Percentiles rank a stretch among this genome's conserved stretches.
Conservation (phyloP, 2,888 invertebrate genomes). For the Halocaridina rubra region DNA sequence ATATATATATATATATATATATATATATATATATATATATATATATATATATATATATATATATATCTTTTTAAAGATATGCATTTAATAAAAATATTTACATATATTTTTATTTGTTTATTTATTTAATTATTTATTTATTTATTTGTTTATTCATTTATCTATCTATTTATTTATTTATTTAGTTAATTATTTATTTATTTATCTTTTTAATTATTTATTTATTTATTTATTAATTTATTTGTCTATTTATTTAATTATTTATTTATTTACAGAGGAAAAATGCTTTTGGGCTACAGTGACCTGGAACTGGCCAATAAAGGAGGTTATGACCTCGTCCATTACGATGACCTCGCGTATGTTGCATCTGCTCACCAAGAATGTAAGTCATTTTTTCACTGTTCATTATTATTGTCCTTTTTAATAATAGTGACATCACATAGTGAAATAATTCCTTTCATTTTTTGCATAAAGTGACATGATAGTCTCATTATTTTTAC, state of each 20-base stretch:
- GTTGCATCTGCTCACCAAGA: conserved; percentile 99
- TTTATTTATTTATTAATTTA: neutral
- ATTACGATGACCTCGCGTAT: conserved; percentile 96
- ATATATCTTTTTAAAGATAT: neutral
- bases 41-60: neutral
- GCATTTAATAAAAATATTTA: no score
- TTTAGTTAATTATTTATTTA: neutral
- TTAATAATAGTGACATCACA: no score
- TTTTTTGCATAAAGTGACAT: no score
- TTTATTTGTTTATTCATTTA: neutral
- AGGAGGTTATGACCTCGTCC: conserved; percentile 98
- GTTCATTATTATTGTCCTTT: no score
- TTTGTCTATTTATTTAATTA: neutral
- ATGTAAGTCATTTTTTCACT: no score
- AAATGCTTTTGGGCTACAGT: conserved; percentile 92
- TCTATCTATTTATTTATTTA: neutral
- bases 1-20: neutral
- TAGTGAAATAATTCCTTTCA: no score
- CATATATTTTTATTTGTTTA: neutral
- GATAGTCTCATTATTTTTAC: no score
- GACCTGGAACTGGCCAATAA: conserved; percentile 90
- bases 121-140: neutral
- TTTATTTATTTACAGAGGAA: conserved; percentile 77
- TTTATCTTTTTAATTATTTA: neutral
- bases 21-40: neutral